Percentiles rank a stretch among this genome's conserved stretches.
Evolutionary conservation across 2,113 vertebrate genomes (phyloP).

Genomic region (Conger conger): DNA sequence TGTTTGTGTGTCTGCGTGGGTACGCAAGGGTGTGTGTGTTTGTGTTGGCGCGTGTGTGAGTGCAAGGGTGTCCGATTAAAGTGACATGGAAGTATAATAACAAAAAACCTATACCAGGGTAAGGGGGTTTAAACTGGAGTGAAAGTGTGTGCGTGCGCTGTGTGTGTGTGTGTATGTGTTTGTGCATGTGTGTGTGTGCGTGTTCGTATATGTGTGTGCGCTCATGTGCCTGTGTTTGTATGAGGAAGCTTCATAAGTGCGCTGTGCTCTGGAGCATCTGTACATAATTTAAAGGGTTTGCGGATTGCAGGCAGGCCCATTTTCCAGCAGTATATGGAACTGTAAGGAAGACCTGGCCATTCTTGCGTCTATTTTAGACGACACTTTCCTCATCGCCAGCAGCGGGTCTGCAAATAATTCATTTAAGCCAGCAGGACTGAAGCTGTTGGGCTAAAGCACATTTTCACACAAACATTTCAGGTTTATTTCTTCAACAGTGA

Average conservation of each 20-base stretch:
- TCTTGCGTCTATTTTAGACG: neutral
- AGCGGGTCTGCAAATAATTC: neutral
- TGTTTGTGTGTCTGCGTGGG: neutral
- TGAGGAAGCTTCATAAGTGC: neutral
- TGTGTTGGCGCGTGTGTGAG: no score
- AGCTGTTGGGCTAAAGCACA: neutral
- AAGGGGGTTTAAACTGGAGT: neutral
- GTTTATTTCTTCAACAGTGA: no score
- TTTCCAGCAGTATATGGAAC: neutral
- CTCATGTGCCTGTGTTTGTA: no score
- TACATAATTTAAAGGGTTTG: slow-evolving; percentile 7
- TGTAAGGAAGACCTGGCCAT: neutral
- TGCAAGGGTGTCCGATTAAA: no score
- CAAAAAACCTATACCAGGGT: neutral
- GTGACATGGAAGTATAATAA: neutral
- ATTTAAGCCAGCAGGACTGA: neutral
- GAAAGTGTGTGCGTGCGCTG: neutral
- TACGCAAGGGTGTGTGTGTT: no score
- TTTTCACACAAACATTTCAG: neutral
- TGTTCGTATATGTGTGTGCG: neutral
- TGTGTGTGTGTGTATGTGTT: neutral
- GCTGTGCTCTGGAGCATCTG: neutral
- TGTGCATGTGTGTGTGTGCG: neutral
- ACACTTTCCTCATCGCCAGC: neutral
- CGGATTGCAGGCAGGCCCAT: neutral